Evolutionary conservation across 2,113 vertebrate species (phyloP).

Genomic region (Gracilinanus agilis): DNA sequence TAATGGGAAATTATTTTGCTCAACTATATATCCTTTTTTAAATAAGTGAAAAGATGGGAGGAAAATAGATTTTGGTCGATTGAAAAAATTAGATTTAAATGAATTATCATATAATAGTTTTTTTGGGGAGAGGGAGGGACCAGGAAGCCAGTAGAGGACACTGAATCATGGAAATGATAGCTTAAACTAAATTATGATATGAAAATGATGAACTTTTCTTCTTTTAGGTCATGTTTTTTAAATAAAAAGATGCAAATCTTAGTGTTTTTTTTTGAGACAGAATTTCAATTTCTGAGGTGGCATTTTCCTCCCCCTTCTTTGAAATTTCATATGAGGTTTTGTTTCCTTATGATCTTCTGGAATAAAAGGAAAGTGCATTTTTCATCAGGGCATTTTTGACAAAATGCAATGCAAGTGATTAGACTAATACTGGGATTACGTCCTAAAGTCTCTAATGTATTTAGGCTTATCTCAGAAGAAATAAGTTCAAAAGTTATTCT

Average conservation of each 20-base stretch:
- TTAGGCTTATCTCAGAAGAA: conserved; percentile 69
- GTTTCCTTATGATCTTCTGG: conserved; percentile 59
- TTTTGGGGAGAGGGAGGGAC: background rate
- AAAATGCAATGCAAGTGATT: conserved; percentile 64
- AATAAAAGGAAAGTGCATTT: conserved; percentile 59
- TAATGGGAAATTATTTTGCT: background rate
- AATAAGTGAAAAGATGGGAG: background rate
- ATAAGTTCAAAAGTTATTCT: conserved; percentile 57
- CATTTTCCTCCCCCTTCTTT: conserved; percentile 50
- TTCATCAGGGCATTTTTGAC: conserved; percentile 63
- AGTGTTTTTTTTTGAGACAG: conserved; percentile 6
- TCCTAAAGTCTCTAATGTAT: conserved; percentile 64
- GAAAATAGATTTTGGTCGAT: background rate
- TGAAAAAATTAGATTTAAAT: background rate
- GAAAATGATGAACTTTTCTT: background rate
- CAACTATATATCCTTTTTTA: background rate
- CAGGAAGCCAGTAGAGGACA: background rate
- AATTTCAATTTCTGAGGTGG: conserved; percentile 43
- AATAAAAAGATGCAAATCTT: background rate
- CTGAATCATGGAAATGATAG: background rate
- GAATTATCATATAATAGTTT: background rate
- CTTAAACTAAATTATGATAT: background rate
- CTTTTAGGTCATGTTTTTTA: background rate
- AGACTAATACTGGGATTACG: conserved; percentile 67
- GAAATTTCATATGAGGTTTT: conserved; percentile 65